Evolutionary conservation across 2,113 vertebrate species (phyloP).

Genomic region (Budorcas taxicolor): DNA sequence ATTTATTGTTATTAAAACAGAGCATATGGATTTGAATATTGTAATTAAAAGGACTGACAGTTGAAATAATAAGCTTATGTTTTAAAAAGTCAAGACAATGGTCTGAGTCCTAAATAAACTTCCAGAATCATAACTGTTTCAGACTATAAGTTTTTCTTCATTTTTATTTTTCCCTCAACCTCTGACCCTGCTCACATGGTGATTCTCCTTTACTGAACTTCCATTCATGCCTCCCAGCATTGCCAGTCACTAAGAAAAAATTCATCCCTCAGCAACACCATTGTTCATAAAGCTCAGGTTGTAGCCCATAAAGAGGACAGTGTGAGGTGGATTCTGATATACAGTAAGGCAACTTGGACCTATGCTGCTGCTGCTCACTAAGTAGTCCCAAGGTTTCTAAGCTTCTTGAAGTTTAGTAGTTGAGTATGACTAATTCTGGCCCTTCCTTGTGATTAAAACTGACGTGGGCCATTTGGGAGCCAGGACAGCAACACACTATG

Average conservation of each 20-base stretch:
- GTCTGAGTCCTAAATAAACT: not conserved
- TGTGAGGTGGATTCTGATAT: not conserved
- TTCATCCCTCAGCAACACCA: not conserved
- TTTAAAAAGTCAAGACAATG: not conserved
- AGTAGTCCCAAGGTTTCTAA: not conserved
- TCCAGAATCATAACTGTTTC: not conserved
- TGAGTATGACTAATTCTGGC: not conserved
- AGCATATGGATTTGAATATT: not conserved
- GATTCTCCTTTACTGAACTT: not conserved
- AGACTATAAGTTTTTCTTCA: not conserved
- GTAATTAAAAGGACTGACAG: not conserved
- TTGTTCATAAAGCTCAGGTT: not conserved
- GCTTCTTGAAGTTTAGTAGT: not conserved
- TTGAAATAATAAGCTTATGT: not conserved
- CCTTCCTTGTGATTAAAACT: not conserved
- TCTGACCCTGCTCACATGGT: not conserved
- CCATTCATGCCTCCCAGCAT: not conserved
- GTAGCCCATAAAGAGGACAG: not conserved
- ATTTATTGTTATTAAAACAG: not conserved
- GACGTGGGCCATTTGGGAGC: not conserved
- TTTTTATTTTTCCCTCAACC: not conserved
- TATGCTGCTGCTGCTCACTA: not conserved
- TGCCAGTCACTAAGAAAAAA: not conserved
- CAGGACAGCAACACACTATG: not conserved
- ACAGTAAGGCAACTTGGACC: not conserved